Percentiles rank a stretch among this genome's conserved stretches.
Conservation (phyloP, 1,140 invertebrate species). For the Ostrea denselamellosa region DNA sequence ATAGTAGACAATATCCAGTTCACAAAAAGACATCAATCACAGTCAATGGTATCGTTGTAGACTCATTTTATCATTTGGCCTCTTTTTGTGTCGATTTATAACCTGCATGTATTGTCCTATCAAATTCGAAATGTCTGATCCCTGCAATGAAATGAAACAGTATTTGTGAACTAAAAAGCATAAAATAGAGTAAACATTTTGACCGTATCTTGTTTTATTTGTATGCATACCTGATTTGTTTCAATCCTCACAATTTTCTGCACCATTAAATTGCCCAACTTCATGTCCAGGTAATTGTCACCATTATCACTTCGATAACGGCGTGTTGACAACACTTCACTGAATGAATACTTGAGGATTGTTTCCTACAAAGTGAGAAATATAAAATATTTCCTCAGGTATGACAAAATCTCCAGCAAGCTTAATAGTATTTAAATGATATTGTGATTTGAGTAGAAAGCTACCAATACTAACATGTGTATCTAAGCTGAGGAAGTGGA, state of each 20-base stretch:
- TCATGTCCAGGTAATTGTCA: constrained; percentile 96
- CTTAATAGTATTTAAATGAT: neutral
- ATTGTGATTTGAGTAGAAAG: neutral
- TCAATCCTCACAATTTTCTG: constrained; percentile 96
- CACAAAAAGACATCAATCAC: neutral
- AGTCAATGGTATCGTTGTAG: constrained; percentile 51
- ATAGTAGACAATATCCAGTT: neutral
- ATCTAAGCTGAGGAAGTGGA: constrained; percentile 94
- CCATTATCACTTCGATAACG: constrained; percentile 95
- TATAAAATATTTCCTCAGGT: constrained; percentile 15
- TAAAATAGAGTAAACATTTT: neutral
- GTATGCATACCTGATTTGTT: constrained; percentile 90
- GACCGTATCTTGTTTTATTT: neutral
- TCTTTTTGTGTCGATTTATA: constrained; percentile 71
- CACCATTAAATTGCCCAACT: constrained; percentile 96
- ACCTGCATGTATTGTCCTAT: constrained; percentile 96
- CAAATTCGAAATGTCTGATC: constrained; percentile 89
- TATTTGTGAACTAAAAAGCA: neutral
- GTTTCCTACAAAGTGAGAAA: constrained; percentile 85
- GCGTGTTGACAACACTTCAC: constrained; percentile 96
- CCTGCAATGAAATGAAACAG: constrained; percentile 73
- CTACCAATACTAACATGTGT: constrained; percentile 87
- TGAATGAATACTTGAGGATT: constrained; percentile 93
- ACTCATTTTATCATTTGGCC: constrained; percentile 54
- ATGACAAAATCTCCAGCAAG: neutral